Percentiles rank a stretch among this genome's conserved stretches.
Evolutionary conservation across 1,140 invertebrate species (phyloP).

Genomic region (Pogonognathellus flavescens): DNA sequence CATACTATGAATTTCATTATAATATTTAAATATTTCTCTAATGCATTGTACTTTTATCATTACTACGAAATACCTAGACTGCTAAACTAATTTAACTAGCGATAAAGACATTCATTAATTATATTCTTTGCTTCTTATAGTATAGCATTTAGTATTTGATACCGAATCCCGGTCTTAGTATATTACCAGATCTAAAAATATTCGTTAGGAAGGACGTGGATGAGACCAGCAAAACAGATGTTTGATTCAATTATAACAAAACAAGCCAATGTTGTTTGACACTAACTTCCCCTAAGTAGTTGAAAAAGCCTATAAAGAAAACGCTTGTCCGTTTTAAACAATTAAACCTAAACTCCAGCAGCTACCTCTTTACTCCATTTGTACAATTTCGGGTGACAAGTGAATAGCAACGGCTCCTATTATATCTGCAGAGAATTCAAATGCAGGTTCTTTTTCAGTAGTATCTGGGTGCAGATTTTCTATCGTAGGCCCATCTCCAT

Average conservation of each 20-base stretch:
- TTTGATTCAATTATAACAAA: no score
- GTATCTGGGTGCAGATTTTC: not conserved
- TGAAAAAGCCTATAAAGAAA: not conserved
- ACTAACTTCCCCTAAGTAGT: not conserved
- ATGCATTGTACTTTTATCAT: slow-evolving; percentile 37
- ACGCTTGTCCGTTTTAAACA: not conserved
- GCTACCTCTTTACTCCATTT: not conserved
- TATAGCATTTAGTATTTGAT: not conserved
- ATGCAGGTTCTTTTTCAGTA: slow-evolving; percentile 1
- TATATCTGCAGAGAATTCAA: slow-evolving; percentile 30
- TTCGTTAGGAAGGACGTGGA: not conserved
- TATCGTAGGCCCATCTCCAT: not conserved
- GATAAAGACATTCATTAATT: slow-evolving; percentile 5
- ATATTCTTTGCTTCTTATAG: not conserved
- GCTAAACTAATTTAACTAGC: not conserved
- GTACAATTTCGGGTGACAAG: slow-evolving; percentile 34
- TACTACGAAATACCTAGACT: not conserved
- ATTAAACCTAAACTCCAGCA: not conserved
- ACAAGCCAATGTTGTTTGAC: not conserved
- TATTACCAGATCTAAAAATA: slow-evolving; percentile 32
- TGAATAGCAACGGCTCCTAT: slow-evolving; percentile 14
- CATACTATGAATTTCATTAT: not conserved
- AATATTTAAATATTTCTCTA: not conserved
- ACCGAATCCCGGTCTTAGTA: not conserved
- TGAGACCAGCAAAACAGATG: not conserved